phyloP scores from a whole-genome alignment of 2,888 invertebrate species.

The Beris chalybata region DNA sequence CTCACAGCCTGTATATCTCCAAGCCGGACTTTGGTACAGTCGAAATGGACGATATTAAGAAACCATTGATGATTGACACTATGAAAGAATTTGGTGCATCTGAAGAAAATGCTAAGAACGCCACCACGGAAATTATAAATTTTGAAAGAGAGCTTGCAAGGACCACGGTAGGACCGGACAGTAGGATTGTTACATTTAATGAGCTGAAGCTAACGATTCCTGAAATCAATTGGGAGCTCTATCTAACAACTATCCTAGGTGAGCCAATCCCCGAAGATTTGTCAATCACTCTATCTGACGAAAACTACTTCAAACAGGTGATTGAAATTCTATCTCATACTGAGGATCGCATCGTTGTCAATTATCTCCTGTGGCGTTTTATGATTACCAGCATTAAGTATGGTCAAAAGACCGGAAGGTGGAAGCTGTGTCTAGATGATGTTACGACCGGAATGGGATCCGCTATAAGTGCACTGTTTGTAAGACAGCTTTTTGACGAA shows the following conservation, averaged over 20 bases:
- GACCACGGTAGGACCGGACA: constrained; percentile 68
- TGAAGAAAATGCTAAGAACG: constrained; percentile 40
- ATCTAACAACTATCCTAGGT: constrained; percentile 37
- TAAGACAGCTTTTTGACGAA: constrained; percentile 62
- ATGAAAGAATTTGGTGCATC: constrained; percentile 70
- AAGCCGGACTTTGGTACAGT: constrained; percentile 75
- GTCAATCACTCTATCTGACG: constrained; percentile 33
- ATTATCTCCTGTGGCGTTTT: constrained; percentile 42
- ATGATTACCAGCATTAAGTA: constrained; percentile 26
- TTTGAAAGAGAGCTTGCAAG: constrained; percentile 43
- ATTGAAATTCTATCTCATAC: constrained; percentile 32
- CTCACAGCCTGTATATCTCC: constrained; percentile 82
- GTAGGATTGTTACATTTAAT: constrained; percentile 61
- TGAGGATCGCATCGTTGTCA: constrained; percentile 36
- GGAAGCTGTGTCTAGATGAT: constrained; percentile 85
- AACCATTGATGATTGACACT: constrained; percentile 65
- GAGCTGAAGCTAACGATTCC: constrained; percentile 33
- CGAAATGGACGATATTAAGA: constrained; percentile 70
- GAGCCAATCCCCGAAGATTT: constrained; percentile 29
- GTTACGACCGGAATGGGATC: constrained; percentile 81
- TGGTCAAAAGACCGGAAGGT: constrained; percentile 62
- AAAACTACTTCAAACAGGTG: constrained; percentile 35
- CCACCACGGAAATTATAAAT: constrained; percentile 41
- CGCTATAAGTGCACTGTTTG: constrained; percentile 68
- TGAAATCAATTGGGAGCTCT: constrained; percentile 39